phyloP scores from a whole-genome alignment of 2,888 invertebrate species.

The Andrena chrysosceles region DNA sequence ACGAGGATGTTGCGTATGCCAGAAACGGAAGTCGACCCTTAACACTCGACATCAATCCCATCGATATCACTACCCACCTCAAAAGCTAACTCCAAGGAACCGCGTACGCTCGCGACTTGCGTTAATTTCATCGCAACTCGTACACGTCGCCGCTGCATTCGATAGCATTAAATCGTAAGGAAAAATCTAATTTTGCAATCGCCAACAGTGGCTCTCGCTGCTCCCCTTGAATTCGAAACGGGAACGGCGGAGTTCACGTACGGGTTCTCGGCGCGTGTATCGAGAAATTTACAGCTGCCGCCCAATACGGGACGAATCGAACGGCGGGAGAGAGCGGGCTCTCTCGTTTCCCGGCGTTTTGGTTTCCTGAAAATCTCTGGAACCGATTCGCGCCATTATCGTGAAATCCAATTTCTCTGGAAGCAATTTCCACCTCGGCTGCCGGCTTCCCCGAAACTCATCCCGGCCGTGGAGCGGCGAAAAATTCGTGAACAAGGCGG shows the following conservation, averaged over 20 bases:
- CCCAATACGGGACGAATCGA: constrained; percentile 48
- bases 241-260: constrained; percentile 7
- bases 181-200: not conserved
- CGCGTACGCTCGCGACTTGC: no score
- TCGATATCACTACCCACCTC: not conserved
- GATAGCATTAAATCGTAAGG: not conserved
- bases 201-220: not conserved
- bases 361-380: constrained; percentile 58
- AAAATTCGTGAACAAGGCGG: constrained; percentile 58
- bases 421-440: constrained; percentile 65
- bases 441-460: constrained; percentile 58
- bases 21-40: not conserved
- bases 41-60: not conserved
- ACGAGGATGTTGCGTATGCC: not conserved
- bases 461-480: constrained; percentile 43
- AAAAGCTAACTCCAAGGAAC: not conserved
- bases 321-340: constrained; percentile 14
- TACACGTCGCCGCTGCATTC: not conserved
- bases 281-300: constrained; percentile 52
- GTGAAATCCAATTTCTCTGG: constrained; percentile 66
- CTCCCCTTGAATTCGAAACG: constrained; percentile 12
- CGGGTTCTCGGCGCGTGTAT: constrained; percentile 30
- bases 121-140: not conserved
- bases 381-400: constrained; percentile 65
- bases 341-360: constrained; percentile 41